phyloP scores from a whole-genome alignment of 2,797 vertebrate genomes.

The Lutjanus campechanus region DNA sequence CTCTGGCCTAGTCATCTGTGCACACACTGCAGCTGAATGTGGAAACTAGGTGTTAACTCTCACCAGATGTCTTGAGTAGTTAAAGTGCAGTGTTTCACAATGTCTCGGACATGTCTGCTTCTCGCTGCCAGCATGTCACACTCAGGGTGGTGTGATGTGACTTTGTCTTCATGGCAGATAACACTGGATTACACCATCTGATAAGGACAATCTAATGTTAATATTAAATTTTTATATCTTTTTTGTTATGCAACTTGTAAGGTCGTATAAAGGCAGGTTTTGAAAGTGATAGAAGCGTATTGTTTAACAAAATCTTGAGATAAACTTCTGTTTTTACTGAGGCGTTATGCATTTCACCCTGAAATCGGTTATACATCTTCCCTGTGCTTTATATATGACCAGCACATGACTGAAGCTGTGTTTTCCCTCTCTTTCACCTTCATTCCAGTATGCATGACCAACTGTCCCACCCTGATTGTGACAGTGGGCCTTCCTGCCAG shows the following conservation, averaged over 20 bases:
- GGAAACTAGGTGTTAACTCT: conserved; percentile 15
- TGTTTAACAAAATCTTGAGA: too few species aligned
- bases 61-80: conserved; percentile 24
- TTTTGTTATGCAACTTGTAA: not conserved
- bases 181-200: not conserved
- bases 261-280: not conserved
- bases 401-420: not conserved
- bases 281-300: not conserved
- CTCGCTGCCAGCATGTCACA: conserved; percentile 5
- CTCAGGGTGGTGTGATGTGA: not conserved
- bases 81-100: conserved; percentile 48
- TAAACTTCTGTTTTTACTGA: not conserved
- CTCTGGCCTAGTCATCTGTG: conserved; percentile 61
- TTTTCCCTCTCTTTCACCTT: not conserved
- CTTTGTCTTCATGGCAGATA: conserved; percentile 8
- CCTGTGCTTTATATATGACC: not conserved
- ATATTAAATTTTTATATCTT: conserved; percentile 10
- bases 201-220: conserved; percentile 31
- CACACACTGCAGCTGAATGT: conserved; percentile 10
- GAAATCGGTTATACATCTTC: not conserved
- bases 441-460: conserved; percentile 96
- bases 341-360: too few species aligned
- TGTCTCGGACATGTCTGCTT: conserved; percentile 18
- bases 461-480: conserved; percentile 97
- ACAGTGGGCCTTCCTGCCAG: conserved; percentile 97